Evolutionary conservation across 2,113 vertebrate species (phyloP).

Genomic region (Odontesthes bonariensis): DNA sequence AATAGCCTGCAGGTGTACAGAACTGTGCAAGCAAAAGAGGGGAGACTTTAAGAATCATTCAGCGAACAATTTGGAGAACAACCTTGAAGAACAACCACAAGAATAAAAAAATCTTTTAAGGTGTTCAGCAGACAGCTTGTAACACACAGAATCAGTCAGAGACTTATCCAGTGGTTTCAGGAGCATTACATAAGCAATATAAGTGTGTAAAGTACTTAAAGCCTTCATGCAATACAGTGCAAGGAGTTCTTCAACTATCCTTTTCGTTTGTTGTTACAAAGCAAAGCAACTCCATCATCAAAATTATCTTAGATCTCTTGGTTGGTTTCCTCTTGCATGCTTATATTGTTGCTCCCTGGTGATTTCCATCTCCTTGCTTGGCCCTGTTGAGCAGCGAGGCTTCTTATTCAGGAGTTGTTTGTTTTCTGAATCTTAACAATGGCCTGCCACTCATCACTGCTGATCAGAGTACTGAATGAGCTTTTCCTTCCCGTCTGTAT

Average conservation of each 20-base stretch:
- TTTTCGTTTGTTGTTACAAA: constrained; percentile 30
- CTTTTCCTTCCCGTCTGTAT: constrained; percentile 61
- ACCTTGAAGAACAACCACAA: background rate
- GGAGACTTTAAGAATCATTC: background rate
- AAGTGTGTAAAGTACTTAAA: background rate
- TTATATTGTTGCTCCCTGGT: constrained; percentile 39
- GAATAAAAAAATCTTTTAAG: background rate
- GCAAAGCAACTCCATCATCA: constrained; percentile 26
- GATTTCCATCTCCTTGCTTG: constrained; percentile 55
- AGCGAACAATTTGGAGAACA: background rate
- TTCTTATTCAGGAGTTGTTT: constrained; percentile 63
- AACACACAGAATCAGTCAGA: background rate
- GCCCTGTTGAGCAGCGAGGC: constrained; percentile 32
- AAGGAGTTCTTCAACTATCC: constrained; percentile 14
- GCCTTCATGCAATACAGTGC: background rate
- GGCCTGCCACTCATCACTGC: constrained; percentile 72
- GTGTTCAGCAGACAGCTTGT: background rate
- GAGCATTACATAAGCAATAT: background rate
- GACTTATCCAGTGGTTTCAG: background rate
- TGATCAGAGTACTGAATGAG: constrained; percentile 71
- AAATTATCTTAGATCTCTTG: constrained; percentile 41
- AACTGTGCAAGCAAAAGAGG: background rate
- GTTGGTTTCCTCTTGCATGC: constrained; percentile 27
- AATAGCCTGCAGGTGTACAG: background rate
- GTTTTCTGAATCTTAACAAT: constrained; percentile 69